Conservation (phyloP, 2,113 vertebrate genomes). For the Sinocyclocheilus maitianheensis region DNA sequence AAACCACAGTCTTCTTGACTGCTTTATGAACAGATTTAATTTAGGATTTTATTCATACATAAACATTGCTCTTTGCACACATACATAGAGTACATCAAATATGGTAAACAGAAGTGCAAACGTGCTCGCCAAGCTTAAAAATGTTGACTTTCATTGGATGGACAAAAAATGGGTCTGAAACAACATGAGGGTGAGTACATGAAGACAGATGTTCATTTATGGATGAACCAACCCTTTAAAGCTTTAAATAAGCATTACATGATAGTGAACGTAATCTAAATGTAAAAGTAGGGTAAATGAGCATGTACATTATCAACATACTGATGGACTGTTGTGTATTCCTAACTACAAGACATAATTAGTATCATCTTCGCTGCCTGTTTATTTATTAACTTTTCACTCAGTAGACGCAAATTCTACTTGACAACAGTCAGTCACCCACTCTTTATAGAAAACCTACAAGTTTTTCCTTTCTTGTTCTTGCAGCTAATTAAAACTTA, state of each 20-base stretch:
- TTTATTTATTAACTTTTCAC: background rate
- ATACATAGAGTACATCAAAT: background rate
- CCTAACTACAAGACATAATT: background rate
- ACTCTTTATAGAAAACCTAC: slow-evolving; percentile 15
- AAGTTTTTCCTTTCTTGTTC: slow-evolving; percentile 47
- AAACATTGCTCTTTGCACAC: background rate
- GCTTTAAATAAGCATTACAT: background rate
- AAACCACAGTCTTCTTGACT: no score
- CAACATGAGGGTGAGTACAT: background rate
- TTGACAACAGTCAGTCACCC: slow-evolving; percentile 39
- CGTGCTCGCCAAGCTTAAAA: background rate
- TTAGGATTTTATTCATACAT: background rate
- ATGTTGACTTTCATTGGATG: background rate
- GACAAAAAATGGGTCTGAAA: background rate
- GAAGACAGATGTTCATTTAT: background rate
- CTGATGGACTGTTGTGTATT: background rate
- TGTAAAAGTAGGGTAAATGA: background rate
- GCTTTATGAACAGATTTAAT: background rate
- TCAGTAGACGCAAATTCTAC: background rate
- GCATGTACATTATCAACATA: background rate
- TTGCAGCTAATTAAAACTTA: slow-evolving; percentile 58
- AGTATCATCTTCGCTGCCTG: background rate
- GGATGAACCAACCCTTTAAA: background rate
- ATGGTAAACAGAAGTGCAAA: background rate
- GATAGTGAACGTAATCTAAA: background rate